A percentile compares a stretch with the other conserved stretches of the same genome.
Evolutionary conservation across 2,113 vertebrate species (phyloP).

Genomic region (Sprattus sprattus): DNA sequence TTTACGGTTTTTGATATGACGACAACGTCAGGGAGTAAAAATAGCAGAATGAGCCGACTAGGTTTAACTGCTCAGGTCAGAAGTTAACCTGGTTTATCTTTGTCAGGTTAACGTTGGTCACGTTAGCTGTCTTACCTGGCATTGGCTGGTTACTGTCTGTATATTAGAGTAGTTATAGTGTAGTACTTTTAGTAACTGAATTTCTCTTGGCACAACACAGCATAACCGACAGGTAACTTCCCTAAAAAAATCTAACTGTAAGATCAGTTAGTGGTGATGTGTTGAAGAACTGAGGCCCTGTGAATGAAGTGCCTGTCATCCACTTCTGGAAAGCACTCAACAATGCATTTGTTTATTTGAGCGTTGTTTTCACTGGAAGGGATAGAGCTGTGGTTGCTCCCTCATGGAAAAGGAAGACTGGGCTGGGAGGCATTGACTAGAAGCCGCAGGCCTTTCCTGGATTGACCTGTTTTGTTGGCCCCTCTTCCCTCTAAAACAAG

Average conservation of each 20-base stretch:
- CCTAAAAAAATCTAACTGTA: no score
- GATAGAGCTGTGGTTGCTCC: background rate
- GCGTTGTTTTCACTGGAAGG: background rate
- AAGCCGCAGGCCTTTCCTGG: background rate
- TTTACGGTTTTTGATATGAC: background rate
- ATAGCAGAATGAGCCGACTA: no score
- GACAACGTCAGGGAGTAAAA: no score
- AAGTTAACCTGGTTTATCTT: no score
- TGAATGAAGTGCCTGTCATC: background rate
- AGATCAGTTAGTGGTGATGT: background rate
- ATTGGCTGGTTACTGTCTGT: no score
- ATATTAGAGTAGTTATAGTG: no score
- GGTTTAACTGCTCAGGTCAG: no score
- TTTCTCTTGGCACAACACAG: no score
- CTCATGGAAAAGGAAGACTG: slow-evolving; percentile 4
- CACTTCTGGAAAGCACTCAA: background rate
- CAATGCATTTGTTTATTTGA: background rate
- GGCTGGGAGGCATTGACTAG: background rate
- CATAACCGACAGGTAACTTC: no score
- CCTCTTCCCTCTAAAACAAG: background rate
- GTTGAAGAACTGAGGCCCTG: background rate
- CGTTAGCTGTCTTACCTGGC: no score
- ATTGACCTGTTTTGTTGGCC: background rate
- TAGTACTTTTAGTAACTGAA: no score
- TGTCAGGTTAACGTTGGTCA: no score